phyloP scores from a whole-genome alignment of 2,888 invertebrate species.

The Drosophila gaucha region DNA sequence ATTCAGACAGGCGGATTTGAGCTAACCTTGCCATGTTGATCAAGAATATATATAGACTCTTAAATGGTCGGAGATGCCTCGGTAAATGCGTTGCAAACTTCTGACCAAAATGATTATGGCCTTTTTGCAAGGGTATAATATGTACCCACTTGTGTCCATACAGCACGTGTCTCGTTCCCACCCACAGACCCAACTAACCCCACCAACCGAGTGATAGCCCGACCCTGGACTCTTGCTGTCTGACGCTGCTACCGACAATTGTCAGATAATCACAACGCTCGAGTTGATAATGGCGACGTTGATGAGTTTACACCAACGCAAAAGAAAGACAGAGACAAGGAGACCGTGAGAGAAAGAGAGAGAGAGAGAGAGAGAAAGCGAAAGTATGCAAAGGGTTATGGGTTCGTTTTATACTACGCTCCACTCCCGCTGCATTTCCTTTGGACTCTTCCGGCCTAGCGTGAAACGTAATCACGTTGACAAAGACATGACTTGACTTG shows the following conservation, averaged over 20 bases:
- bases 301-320: conserved; percentile 57
- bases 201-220: conserved; percentile 19
- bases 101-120: too few species aligned
- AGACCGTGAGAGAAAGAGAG: background rate
- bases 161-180: conserved; percentile 32
- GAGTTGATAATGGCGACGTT: conserved; percentile 73
- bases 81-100: too few species aligned
- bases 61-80: too few species aligned
- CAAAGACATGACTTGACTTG: conserved; percentile 43
- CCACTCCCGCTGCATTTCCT: conserved; percentile 58
- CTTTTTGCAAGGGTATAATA: too few species aligned
- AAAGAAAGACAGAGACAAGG: conserved; percentile 2
- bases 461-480: conserved; percentile 67
- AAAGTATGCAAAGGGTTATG: background rate
- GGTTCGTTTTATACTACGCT: conserved; percentile 8
- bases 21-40: too few species aligned
- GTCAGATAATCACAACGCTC: conserved; percentile 69
- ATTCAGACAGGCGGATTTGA: too few species aligned
- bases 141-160: conserved; percentile 18
- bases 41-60: too few species aligned
- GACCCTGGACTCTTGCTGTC: conserved; percentile 14
- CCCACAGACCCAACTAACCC: conserved; percentile 20
- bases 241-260: conserved; percentile 53
- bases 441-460: conserved; percentile 59
- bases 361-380: background rate